Evolutionary conservation across 2,113 vertebrate genomes (phyloP).

Genomic region (Synchiropus splendidus): DNA sequence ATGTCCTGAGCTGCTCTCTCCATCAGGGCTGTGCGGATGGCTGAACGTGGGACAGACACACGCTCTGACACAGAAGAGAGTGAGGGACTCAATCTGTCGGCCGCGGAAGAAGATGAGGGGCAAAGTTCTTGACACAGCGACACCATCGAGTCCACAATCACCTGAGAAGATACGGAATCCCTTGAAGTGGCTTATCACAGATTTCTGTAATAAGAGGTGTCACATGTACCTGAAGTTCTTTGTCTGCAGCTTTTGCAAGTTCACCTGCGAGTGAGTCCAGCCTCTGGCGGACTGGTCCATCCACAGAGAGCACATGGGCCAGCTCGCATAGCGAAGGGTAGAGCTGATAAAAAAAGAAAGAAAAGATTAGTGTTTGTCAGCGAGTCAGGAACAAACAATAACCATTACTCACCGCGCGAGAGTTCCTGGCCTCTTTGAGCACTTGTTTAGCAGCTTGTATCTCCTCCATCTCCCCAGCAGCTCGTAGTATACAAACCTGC

Average conservation of each 20-base stretch:
- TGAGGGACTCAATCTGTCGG: slow-evolving; percentile 73
- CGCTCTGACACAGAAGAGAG: slow-evolving; percentile 77
- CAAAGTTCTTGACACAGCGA: slow-evolving; percentile 81
- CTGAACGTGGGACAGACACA: slow-evolving; percentile 77
- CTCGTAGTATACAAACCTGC: slow-evolving; percentile 74
- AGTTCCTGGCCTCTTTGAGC: slow-evolving; percentile 84
- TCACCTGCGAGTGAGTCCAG: slow-evolving; percentile 81
- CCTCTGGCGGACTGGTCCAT: slow-evolving; percentile 79
- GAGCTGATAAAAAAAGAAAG: slow-evolving; percentile 55
- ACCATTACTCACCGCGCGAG: slow-evolving; percentile 72
- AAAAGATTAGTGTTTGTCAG: neutral
- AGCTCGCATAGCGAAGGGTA: slow-evolving; percentile 85
- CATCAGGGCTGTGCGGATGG: slow-evolving; percentile 75
- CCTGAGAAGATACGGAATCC: slow-evolving; percentile 59
- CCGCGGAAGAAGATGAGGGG: slow-evolving; percentile 72
- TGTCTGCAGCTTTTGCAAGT: slow-evolving; percentile 84
- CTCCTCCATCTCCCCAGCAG: slow-evolving; percentile 73
- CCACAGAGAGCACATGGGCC: slow-evolving; percentile 80
- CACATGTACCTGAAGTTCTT: slow-evolving; percentile 77
- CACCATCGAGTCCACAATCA: slow-evolving; percentile 86
- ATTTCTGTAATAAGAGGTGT: neutral
- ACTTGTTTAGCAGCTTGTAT: slow-evolving; percentile 80
- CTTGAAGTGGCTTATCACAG: neutral
- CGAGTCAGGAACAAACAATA: neutral
- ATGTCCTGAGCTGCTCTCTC: slow-evolving; percentile 76